Percentiles rank a stretch among this genome's conserved stretches.
Evolutionary conservation across 2,888 invertebrate species (phyloP).

Genomic region (Cantharis rustica): DNA sequence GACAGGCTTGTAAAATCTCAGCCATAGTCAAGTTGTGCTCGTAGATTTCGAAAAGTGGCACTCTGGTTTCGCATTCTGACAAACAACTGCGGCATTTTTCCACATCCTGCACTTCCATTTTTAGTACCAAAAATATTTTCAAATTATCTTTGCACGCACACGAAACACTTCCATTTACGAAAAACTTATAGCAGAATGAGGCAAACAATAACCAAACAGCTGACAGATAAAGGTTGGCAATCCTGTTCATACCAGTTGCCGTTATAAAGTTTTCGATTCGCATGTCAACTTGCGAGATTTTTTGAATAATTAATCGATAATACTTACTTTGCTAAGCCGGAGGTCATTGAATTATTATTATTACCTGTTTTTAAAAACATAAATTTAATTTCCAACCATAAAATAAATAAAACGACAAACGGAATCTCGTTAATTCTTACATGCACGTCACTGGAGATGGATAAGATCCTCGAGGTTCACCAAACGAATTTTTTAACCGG

Average conservation of each 20-base stretch:
- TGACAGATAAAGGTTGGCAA: neutral
- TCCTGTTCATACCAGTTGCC: neutral
- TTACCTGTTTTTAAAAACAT: no score
- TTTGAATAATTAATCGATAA: no score
- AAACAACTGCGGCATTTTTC: constrained; percentile 35
- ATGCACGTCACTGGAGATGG: no score
- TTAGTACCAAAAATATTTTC: neutral
- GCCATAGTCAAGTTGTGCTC: constrained; percentile 33
- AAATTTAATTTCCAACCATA: no score
- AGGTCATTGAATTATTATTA: no score
- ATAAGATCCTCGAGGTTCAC: no score
- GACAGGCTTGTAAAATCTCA: constrained; percentile 29
- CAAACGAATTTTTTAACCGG: no score
- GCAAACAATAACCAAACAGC: neutral
- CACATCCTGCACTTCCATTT: constrained; percentile 25
- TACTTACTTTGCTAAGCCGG: no score
- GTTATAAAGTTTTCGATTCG: neutral
- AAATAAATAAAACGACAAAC: no score
- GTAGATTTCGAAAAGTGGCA: constrained; percentile 29
- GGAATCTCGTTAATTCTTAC: no score
- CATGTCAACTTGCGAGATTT: no score
- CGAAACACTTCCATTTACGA: neutral
- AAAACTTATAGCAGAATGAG: neutral
- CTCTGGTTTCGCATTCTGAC: constrained; percentile 20
- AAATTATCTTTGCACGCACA: neutral